Percentiles rank a stretch among this genome's conserved stretches.
These are phyloP conservation scores for Campylomormyrus tamandua DNA, from an alignment of 2,113 vertebrate species.

Conservation along the genomic window DNA sequence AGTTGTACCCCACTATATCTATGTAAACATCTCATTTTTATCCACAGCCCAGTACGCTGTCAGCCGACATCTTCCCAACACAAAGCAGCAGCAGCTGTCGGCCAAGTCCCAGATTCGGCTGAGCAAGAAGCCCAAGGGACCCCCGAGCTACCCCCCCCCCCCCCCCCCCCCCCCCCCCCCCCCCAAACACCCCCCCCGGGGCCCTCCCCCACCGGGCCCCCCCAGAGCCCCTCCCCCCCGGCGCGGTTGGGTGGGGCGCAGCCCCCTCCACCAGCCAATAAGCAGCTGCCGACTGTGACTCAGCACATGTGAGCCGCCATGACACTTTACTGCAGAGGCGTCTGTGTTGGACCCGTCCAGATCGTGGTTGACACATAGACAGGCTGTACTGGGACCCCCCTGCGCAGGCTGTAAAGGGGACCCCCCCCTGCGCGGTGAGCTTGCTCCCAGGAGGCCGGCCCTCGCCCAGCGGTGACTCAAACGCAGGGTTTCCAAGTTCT, in stretches of 20 bases:
- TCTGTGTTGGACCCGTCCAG: not conserved
- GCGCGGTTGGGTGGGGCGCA: too few species aligned
- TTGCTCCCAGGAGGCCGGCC: not conserved
- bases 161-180: too few species aligned
- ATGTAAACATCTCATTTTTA: not conserved
- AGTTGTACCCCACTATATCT: not conserved
- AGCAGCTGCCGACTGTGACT: conserved; percentile 37
- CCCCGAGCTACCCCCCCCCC: conserved; percentile 61
- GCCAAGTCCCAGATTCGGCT: not conserved
- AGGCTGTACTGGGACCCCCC: not conserved
- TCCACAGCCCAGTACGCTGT: not conserved
- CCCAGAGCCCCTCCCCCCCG: too few species aligned
- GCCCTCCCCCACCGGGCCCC: too few species aligned
- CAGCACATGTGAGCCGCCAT: conserved; percentile 12
- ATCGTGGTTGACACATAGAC: not conserved
- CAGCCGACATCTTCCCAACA: not conserved
- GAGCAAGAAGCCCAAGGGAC: conserved; percentile 39
- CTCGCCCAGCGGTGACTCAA: not conserved
- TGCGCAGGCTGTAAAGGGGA: not conserved
- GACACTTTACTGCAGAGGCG: not conserved
- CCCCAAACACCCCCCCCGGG: too few species aligned
- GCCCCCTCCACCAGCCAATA: conserved; percentile 48
- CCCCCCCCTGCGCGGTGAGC: too few species aligned
- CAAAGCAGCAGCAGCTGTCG: not conserved
- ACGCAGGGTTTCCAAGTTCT: not conserved